Base-by-base conservation (phyloP, 1,140 invertebrate genomes). In the Patella vulgata region DNA sequence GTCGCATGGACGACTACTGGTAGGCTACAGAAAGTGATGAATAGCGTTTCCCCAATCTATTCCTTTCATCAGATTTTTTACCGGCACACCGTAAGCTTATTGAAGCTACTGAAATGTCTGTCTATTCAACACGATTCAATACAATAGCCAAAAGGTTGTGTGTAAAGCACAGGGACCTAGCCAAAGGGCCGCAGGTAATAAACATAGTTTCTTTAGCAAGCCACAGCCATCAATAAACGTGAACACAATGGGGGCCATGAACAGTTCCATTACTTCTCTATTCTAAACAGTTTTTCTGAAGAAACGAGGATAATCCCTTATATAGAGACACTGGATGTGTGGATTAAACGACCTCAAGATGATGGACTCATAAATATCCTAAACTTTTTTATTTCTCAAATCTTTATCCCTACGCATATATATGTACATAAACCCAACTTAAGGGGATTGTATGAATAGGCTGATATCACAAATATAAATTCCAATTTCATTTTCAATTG, bases 161-260 rank as follows among this genome's bases (percentile, higher is more conserved):
- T 33, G 27, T 31, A 6, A n/a, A 19, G 28, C 43, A 44, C 54
- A 44, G 40, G 27, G 39, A n/a, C 40, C 40, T 23, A n/a, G 39
- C 19, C 6, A 57, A 43, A 57, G 31, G 40, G 23, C 54, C 43
- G 2, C 40, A 43, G 54, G 54, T 46, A 42, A 57, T 57, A 44
- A 57, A 57, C 54, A 44, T 25, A 9, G 27, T 43, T 57, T 44
- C 43, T 44, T 57, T 57, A 30, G n/a, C 40, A 33, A 25, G 36
- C 28, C 40, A 11, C n/a, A 8, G n/a, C 43, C 40, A 57, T 57
- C 54, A 57, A 57, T 43, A 31, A 28, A 57, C 21, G 23, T 14
- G 33, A 19, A 23, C 23, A 61, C 23, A 44, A 40, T 25, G 27
- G 47, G 48, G 23, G 11, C 23, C 12, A 28, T 44, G n/a, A 44